Evolutionary conservation across 2,888 invertebrate genomes (phyloP), one percentile per base, ranked within the genome.

Genomic region (Orchesella flavescens): DNA sequence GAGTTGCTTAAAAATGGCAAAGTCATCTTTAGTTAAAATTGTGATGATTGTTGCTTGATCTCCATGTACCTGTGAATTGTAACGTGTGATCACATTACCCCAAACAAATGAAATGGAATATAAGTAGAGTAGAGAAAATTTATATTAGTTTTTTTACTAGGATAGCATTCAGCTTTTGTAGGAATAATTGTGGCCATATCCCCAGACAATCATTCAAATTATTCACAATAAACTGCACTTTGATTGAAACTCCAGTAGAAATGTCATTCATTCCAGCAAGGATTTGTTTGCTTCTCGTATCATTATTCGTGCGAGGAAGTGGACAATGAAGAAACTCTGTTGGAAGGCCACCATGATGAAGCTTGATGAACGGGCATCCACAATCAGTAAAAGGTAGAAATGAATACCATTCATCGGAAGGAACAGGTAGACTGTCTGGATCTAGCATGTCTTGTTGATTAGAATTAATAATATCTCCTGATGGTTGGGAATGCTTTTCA

Each of bases 221-320:
- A 19, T 66, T 76, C 9, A 76, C 55, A n/a, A 76, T 65, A 17
- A 76, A 76, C 61, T 66, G 76, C 3, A 76, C 24, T 21, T 76
- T 76, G 10, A 66, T 21, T n/a, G 15, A 15, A 19, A 76, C 43
- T 12, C 76, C 76, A 44, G 24, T 43, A 5, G 76, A 76, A 1
- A 49, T 34, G n/a, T 76, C 49, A 21, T 53, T 65, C 34, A 76
- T 66, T 13, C 57, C 76, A 55, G 66, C 53, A 7, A 76, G 53
- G 34, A 76, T 23, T 19, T 65, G 21, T 13, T 55, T 17, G 57
- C 55, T 66, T 43, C 53, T 4, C 34, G 9, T 34, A 43, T 76
- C 66, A 34, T 34, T 34, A 17, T 19, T 19, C 17, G 21, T 21
- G 0, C n/a, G 9, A 21, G 43, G 17, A 3, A 65, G 24, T 19